These are phyloP conservation scores for Alcedo quadribrachys DNA, from an alignment of 2,797 vertebrate genomes.

Conservation along the genomic window DNA sequence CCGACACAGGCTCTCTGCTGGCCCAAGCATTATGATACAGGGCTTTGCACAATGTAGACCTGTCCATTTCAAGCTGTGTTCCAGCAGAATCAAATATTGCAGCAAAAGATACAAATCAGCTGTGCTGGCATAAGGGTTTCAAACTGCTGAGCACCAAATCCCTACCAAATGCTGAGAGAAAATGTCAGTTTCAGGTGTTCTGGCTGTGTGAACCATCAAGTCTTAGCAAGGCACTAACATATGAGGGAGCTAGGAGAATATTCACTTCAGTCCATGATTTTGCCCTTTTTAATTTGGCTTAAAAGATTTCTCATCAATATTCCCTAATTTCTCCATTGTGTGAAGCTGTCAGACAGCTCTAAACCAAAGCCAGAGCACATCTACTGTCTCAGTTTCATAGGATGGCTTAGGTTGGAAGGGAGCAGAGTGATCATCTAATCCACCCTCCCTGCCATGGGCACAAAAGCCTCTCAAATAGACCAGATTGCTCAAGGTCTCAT, in stretches of 20 bases:
- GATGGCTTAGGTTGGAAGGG: too few relatives aligned
- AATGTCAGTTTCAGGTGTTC: neutral
- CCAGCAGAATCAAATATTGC: neutral
- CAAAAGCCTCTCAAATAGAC: neutral
- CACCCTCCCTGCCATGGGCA: neutral
- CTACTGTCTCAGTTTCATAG: neutral
- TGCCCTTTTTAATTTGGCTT: neutral
- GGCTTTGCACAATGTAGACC: neutral
- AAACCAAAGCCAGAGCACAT: neutral
- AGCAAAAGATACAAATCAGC: neutral
- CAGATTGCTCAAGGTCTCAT: too few relatives aligned
- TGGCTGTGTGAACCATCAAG: neutral
- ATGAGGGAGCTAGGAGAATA: neutral
- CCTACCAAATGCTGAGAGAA: neutral
- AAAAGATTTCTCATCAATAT: constrained; percentile 1
- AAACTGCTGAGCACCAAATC: neutral
- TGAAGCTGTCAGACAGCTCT: neutral
- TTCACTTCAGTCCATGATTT: neutral
- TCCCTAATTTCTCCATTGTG: neutral
- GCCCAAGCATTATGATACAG: too few relatives aligned
- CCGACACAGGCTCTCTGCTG: neutral
- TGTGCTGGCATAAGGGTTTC: neutral
- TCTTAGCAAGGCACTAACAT: accelerated
- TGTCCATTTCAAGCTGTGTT: neutral
- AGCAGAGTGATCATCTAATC: neutral